Conservation (phyloP, 2,113 vertebrate genomes). For the Rallus limicola region DNA sequence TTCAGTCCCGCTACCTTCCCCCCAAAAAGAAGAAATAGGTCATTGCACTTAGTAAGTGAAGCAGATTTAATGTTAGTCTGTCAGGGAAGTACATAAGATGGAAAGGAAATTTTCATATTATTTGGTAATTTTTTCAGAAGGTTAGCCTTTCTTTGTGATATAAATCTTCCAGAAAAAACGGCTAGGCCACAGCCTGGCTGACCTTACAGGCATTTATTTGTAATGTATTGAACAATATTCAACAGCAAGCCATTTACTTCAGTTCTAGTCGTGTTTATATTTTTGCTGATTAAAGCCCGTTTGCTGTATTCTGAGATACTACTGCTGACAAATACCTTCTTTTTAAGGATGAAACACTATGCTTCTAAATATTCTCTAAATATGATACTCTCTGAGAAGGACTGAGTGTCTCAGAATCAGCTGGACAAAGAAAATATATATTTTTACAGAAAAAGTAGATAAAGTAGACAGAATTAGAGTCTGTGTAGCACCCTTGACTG, state of each 20-base stretch:
- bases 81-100: background rate
- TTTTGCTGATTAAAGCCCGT: background rate
- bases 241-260: background rate
- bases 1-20: background rate
- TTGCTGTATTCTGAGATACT: background rate
- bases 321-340: background rate
- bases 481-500: background rate
- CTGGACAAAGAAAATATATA: background rate
- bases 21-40: background rate
- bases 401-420: background rate
- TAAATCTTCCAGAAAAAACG: background rate
- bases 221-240: background rate
- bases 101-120: background rate
- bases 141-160: background rate
- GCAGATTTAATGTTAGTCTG: background rate
- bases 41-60: background rate
- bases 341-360: conserved; percentile 11
- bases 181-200: background rate
- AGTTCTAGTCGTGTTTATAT: background rate
- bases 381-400: background rate
- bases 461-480: background rate
- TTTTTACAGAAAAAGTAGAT: background rate
- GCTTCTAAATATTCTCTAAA: background rate
- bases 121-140: background rate
- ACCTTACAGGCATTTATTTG: background rate